Evolutionary conservation across 2,797 vertebrate genomes (phyloP).

Genomic region (Tragelaphus eurycerus): DNA sequence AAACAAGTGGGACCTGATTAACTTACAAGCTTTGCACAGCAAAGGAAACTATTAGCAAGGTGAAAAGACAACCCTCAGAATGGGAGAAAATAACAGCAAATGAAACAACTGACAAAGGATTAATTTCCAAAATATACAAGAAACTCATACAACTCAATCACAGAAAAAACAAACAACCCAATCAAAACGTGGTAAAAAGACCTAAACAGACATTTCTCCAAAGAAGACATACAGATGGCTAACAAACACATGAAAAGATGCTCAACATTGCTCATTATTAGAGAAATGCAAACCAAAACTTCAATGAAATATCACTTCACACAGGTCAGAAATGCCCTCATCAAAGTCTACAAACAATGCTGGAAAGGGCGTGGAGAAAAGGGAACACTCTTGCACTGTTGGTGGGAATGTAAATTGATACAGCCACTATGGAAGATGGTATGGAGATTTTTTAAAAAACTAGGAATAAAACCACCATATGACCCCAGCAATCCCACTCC

Average conservation of each 20-base stretch:
- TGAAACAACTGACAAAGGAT: background rate
- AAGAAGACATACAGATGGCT: background rate
- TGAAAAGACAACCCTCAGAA: background rate
- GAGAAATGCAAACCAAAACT: background rate
- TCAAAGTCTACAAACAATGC: background rate
- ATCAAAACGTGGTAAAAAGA: background rate
- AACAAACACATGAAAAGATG: background rate
- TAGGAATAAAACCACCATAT: background rate
- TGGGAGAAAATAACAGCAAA: background rate
- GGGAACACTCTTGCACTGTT: background rate
- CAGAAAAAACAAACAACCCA: background rate
- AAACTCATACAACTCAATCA: background rate
- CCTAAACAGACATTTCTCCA: background rate
- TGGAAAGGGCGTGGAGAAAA: background rate
- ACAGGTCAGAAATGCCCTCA: background rate
- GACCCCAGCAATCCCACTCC: too few relatives aligned
- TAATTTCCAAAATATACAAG: background rate
- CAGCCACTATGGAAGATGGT: background rate
- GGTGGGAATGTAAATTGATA: background rate
- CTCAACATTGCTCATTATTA: background rate
- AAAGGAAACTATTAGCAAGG: background rate
- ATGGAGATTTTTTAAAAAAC: background rate
- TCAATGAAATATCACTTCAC: background rate
- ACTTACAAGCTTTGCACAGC: background rate
- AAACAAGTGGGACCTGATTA: background rate